phyloP scores from a whole-genome alignment of 2,113 vertebrate genomes.

The Dermatemys mawii region DNA sequence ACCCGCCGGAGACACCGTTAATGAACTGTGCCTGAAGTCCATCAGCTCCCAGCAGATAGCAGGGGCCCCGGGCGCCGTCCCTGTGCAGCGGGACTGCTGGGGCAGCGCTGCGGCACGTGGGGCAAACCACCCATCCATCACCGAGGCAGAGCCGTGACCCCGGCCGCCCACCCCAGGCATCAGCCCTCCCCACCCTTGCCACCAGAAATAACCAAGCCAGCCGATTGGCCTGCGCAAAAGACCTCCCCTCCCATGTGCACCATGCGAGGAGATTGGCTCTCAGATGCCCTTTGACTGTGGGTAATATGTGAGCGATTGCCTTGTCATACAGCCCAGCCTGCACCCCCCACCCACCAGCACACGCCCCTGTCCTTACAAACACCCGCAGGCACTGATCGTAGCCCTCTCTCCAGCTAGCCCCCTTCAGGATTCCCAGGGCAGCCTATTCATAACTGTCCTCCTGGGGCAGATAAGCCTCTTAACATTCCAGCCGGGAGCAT shows the following conservation, averaged over 20 bases:
- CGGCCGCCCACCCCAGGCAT: not conserved
- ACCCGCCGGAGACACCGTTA: not conserved
- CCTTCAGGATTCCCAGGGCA: not conserved
- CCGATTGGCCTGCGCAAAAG: not conserved
- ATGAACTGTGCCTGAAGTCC: slow-evolving; percentile 34
- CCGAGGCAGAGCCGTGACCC: not conserved
- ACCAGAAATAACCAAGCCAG: not conserved
- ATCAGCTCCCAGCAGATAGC: slow-evolving; percentile 10
- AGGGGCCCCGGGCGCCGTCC: not conserved
- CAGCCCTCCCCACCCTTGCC: not conserved
- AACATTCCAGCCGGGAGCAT: not conserved
- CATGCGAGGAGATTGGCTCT: not conserved
- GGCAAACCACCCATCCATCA: slow-evolving; percentile 23
- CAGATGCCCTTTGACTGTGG: not conserved
- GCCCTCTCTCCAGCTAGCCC: rapidly evolving
- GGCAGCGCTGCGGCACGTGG: not conserved
- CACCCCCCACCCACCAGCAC: no score
- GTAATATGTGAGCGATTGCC: not conserved
- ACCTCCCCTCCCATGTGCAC: not conserved
- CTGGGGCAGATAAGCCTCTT: not conserved
- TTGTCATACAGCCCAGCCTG: not conserved
- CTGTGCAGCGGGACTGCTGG: rapidly evolving
- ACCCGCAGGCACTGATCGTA: not conserved
- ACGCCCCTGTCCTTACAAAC: not conserved
- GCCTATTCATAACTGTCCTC: not conserved